Evolutionary conservation across 2,888 invertebrate species (phyloP).

Genomic region (Oxyteleia sp.): DNA sequence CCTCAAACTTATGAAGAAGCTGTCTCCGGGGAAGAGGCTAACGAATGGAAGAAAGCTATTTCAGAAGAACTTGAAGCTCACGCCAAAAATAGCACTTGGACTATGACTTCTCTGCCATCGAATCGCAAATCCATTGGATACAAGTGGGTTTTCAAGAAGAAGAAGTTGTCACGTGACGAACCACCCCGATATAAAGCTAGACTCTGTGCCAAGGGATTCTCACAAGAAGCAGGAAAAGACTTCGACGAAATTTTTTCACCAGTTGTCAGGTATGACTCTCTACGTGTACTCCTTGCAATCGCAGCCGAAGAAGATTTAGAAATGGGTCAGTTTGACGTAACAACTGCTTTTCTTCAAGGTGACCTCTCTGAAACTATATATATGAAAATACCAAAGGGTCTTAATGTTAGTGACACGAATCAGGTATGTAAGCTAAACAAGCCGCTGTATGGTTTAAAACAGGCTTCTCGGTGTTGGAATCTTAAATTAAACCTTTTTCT

Average conservation of each 20-base stretch:
- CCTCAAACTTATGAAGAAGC: no score
- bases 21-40: no score
- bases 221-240: background rate
- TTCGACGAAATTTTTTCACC: no score
- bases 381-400: constrained; percentile 82
- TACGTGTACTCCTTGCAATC: constrained; percentile 75
- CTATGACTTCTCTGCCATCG: background rate
- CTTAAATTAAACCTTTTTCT: constrained; percentile 78
- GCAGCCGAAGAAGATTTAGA: constrained; percentile 52
- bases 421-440: constrained; percentile 78
- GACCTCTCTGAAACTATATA: no score
- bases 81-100: constrained; percentile 9
- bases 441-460: constrained; percentile 83
- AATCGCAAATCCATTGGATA: constrained; percentile 21
- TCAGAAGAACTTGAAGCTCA: constrained; percentile 5
- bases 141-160: constrained; percentile 37
- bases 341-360: constrained; percentile 81
- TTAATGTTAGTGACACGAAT: constrained; percentile 12
- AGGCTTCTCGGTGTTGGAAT: constrained; percentile 4
- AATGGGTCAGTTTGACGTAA: constrained; percentile 79
- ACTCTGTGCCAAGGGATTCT: constrained; percentile 47
- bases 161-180: background rate
- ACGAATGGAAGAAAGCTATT: no score
- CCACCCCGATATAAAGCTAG: constrained; percentile 59
- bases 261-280: constrained; percentile 77